A percentile compares a stretch with the other conserved stretches of the same genome.
phyloP scores from a whole-genome alignment of 2,113 vertebrate genomes.

The Mirounga angustirostris region DNA sequence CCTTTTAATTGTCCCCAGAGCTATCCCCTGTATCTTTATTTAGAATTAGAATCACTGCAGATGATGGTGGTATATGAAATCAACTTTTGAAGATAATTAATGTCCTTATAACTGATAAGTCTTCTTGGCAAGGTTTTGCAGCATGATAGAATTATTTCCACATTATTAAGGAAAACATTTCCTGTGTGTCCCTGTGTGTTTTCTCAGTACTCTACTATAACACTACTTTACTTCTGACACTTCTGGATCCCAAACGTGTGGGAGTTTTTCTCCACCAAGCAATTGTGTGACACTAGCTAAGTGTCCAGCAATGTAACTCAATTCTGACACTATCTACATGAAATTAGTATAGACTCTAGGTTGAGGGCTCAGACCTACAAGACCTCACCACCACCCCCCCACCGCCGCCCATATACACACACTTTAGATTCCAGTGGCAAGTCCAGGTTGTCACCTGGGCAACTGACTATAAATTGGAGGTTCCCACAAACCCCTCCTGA shows the following conservation, averaged over 20 bases:
- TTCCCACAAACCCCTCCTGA: not conserved
- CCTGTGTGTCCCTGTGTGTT: not conserved
- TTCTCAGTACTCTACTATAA: not conserved
- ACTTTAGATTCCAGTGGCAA: not conserved
- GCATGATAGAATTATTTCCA: not conserved
- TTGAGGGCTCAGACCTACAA: not conserved
- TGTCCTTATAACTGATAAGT: not conserved
- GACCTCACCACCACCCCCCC: not conserved
- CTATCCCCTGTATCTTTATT: not conserved
- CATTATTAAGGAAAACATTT: not conserved
- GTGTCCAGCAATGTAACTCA: not conserved
- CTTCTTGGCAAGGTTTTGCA: not conserved
- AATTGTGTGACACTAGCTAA: not conserved
- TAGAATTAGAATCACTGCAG: not conserved
- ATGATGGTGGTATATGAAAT: not conserved
- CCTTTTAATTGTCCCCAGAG: not conserved
- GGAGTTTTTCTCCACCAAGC: not conserved
- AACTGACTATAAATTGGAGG: not conserved
- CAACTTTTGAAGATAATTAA: conserved; percentile 24
- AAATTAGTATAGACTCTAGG: not conserved
- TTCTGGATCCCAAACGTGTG: not conserved
- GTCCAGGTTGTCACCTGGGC: not conserved
- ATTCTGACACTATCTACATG: not conserved
- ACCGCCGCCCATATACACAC: not conserved
- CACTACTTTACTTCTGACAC: not conserved